phyloP scores from a whole-genome alignment of 2,888 invertebrate genomes.

The Nycteola revayana region DNA sequence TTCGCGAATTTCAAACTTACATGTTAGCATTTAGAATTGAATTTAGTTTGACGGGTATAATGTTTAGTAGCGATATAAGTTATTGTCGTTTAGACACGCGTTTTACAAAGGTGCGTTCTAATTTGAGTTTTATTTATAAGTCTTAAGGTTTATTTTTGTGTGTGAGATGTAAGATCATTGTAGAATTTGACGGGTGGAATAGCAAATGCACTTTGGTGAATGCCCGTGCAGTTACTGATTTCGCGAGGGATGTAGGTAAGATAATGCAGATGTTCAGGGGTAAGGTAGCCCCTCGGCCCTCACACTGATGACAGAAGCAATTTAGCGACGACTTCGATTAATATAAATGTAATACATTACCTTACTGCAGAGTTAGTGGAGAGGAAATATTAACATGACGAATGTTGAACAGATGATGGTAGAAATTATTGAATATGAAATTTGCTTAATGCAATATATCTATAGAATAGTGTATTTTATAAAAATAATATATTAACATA shows the following conservation, averaged over 20 bases:
- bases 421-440: not conserved
- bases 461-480: too few relatives aligned
- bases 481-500: too few relatives aligned
- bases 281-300: constrained; percentile 46
- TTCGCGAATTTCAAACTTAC: constrained; percentile 34
- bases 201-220: constrained; percentile 76
- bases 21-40: constrained; percentile 12
- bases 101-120: constrained; percentile 29
- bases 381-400: constrained; percentile 1
- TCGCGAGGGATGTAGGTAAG: constrained; percentile 71
- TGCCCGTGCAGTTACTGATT: constrained; percentile 70
- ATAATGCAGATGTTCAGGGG: constrained; percentile 74
- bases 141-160: constrained; percentile 33
- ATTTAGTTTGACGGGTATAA: constrained; percentile 21
- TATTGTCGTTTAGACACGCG: constrained; percentile 59
- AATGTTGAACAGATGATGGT: constrained; percentile 1
- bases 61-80: too few relatives aligned
- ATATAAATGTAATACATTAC: constrained; percentile 61
- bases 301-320: constrained; percentile 70
- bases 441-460: too few relatives aligned
- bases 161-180: constrained; percentile 43
- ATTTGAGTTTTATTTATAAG: constrained; percentile 26
- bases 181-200: constrained; percentile 66
- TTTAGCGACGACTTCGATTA: constrained; percentile 70
- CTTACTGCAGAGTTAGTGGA: constrained; percentile 15